Percentiles rank a stretch among this genome's conserved stretches.
Conservation (phyloP, 2,888 invertebrate species). For the Tanytarsus gracilentus region DNA sequence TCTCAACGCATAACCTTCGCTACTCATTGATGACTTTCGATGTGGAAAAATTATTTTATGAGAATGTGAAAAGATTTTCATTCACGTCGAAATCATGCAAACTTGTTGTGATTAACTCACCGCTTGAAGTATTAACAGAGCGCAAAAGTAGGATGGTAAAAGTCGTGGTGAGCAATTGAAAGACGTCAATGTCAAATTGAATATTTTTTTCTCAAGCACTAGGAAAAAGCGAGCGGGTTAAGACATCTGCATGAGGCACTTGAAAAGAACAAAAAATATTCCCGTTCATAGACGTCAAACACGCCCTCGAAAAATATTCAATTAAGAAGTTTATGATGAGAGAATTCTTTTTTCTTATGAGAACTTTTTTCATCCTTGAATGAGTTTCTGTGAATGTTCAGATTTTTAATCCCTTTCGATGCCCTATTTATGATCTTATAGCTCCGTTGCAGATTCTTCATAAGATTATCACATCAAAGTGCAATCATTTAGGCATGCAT, state of each 20-base stretch:
- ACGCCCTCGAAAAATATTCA: conserved; percentile 18
- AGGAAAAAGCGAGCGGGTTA: background rate
- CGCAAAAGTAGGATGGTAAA: conserved; percentile 19
- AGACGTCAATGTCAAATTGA: background rate
- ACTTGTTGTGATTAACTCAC: conserved; percentile 7
- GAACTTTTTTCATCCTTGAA: background rate
- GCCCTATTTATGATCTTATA: too few species aligned
- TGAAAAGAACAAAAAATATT: conserved; percentile 15
- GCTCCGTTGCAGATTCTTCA: background rate
- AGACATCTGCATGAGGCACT: conserved; percentile 4
- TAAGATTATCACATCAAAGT: conserved; percentile 9
- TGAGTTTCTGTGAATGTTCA: background rate
- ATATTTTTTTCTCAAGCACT: background rate
- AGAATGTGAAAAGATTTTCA: background rate
- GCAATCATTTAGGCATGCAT: conserved; percentile 14
- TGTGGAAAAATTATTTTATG: conserved; percentile 2
- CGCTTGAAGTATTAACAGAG: background rate
- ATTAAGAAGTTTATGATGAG: conserved; percentile 8
- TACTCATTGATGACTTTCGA: conserved; percentile 4
- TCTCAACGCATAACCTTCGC: background rate
- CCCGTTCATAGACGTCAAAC: background rate
- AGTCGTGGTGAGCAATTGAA: conserved; percentile 2
- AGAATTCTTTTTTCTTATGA: conserved; percentile 4
- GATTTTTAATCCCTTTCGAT: conserved; percentile 5
- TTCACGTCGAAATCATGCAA: background rate